Percentiles rank a stretch among this genome's conserved stretches.
These are phyloP conservation scores for Eufriesea mexicana DNA, from an alignment of 1,140 invertebrate species.

Conservation along the genomic window DNA sequence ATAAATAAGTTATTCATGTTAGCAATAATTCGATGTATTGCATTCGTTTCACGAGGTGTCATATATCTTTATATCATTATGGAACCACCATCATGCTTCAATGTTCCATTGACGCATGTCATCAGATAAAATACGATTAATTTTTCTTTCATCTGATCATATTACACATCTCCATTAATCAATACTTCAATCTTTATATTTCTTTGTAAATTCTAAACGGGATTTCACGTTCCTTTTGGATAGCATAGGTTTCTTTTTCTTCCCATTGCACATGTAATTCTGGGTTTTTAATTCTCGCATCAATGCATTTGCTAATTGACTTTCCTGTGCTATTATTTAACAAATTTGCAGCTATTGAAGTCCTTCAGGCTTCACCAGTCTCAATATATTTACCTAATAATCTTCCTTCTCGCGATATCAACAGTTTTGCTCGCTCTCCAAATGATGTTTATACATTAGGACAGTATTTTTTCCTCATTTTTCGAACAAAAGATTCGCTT, in stretches of 20 bases:
- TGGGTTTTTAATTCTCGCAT: not conserved
- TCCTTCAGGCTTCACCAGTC: not conserved
- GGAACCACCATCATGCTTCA: not conserved
- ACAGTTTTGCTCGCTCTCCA: too few relatives aligned
- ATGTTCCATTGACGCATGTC: not conserved
- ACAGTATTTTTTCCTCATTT: too few relatives aligned
- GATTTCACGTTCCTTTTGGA: not conserved
- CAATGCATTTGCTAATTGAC: not conserved
- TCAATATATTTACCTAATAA: not conserved
- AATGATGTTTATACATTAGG: too few relatives aligned
- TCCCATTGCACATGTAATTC: not conserved
- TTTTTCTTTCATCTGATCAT: conserved; percentile 1
- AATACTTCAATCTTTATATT: not conserved
- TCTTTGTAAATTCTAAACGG: not conserved
- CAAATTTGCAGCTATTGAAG: not conserved
- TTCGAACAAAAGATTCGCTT: too few relatives aligned
- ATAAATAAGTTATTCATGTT: too few relatives aligned
- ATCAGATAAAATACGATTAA: not conserved
- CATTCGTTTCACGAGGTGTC: not conserved
- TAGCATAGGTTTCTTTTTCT: not conserved
- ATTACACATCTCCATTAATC: not conserved
- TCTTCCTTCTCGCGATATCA: not conserved
- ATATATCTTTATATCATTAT: not conserved
- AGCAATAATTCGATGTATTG: not conserved
- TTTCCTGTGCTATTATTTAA: not conserved